Conservation (phyloP, 2,797 vertebrate species). For the Cryptoprocta ferox region DNA sequence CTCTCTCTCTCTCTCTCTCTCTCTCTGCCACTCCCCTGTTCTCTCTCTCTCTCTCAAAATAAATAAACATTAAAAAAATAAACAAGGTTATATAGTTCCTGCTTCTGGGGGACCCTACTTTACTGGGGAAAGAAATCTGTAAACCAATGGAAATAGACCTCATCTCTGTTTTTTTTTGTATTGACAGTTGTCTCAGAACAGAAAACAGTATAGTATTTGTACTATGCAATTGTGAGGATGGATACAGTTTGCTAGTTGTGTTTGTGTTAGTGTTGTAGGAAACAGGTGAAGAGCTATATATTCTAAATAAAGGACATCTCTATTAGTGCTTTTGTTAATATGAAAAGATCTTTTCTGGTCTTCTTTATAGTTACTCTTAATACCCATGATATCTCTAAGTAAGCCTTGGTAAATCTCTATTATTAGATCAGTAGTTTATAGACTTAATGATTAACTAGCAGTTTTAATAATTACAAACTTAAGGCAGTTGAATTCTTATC, state of each 20-base stretch:
- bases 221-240: not conserved
- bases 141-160: not conserved
- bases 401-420: not conserved
- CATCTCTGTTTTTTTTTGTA: not conserved
- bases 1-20: too few species aligned
- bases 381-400: not conserved
- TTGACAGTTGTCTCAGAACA: conserved; percentile 7
- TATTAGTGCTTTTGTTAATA: not conserved
- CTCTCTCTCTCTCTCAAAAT: too few species aligned
- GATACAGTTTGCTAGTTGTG: not conserved
- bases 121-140: not conserved
- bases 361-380: not conserved
- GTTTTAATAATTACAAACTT: conserved; percentile 21
- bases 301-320: not conserved
- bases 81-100: not conserved
- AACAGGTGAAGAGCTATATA: not conserved
- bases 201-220: not conserved
- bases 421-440: not conserved
- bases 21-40: too few species aligned
- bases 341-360: not conserved
- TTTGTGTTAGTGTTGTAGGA: not conserved
- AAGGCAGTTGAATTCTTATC: not conserved
- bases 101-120: not conserved
- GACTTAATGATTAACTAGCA: not conserved
- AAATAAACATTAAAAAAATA: not conserved